Base-by-base conservation (phyloP, 2,113 vertebrate genomes). In the Oryzias javanicus region DNA sequence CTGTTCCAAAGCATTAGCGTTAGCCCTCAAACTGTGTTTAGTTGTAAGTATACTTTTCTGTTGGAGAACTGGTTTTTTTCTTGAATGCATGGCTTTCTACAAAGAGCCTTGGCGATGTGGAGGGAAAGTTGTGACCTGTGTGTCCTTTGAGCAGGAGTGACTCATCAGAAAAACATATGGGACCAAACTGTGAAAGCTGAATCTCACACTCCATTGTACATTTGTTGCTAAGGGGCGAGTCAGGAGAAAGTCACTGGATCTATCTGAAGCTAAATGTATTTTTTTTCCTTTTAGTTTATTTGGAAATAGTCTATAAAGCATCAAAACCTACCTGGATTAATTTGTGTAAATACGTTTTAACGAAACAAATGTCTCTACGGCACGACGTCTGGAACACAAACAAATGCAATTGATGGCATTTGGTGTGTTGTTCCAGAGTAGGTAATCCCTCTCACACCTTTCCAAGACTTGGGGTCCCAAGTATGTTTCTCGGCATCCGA, bases 81-180 rank as follows among this genome's bases (percentile, higher is more conserved):
- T 6, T 51, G 13, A 16, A 5, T 51, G 2, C 18, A 14, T 58
- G 17, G n/a, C 22, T 52, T 57, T 55, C 22, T 20, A 12, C 5
- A 17, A 12, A 40, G 15, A 35, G 20, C 45, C 25, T 35, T 20
- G 53, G 54, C 24, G 6, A 20, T 20, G 27, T 20, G 16, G 16
- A 16, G 60, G 52, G 25, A 14, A 1, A 49, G 15, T 14, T 49
- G 44, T 58, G 55, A 61, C 63, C 52, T 40, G 3, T 2, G 14
- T 15, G 47, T 55, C 41, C 56, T 35, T 42, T 56, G 42, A 54
- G 17, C 42, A 16, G 24, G 13, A 62, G 17, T 51, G 65, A 61
- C 61, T 73, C 40, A 67, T 55, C 20, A 56, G 24, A 20, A 48
- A 65, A 70, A 51, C 58, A 60, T 53, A 27, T 53, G 57, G 46